Base-by-base conservation (phyloP, 23 tunicate genomes). In the Phallusia fumigata region DNA sequence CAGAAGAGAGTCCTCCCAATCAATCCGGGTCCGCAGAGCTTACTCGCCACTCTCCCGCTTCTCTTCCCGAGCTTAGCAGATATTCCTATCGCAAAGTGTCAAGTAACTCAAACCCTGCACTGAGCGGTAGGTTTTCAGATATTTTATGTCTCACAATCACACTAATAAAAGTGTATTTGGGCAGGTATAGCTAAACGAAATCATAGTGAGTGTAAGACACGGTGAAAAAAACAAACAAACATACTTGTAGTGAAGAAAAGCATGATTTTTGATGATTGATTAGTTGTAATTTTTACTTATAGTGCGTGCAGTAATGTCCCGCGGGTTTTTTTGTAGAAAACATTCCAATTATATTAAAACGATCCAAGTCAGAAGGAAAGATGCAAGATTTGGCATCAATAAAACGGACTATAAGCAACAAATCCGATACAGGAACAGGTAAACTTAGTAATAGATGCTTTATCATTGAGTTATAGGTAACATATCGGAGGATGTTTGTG, bases 1-100 rank as follows among this genome's bases (percentile, higher is more conserved):
- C 26, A 24, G 69, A 58, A 58, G 69, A 58, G 69, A 58, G 28
- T 58, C 28, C 58, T 15, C 18, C 28, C 69, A 58, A 58, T 24
- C 69, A 22, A 58, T 58, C 69, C 69, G 69, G 69, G 28, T 24
- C 69, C 3, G 26, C 69, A 58, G 69, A 58, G 69, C 69, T 22
- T 3, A 24, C 69, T 58, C 69, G 69, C 69, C 69, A 58, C 5
- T 58, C 69, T 6, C 69, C 69, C 11, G 69, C 28, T 22, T 58
- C 69, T 21, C 69, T 58, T 21, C 69, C 69, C 11, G 69, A 58
- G 28, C 69, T 58, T 1, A 24, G 69, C 69, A 8, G 69, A 21
- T 58, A 21, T 24, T 58, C 69, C 28, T 21, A 58, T 24, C 69
- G 69, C 69, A 58, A 58, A 58, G 13, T 58, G 69, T 13, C 69